These are phyloP conservation scores for Sebastes schlegelii DNA, from an alignment of 2,113 vertebrate genomes.

Conservation along the genomic window DNA sequence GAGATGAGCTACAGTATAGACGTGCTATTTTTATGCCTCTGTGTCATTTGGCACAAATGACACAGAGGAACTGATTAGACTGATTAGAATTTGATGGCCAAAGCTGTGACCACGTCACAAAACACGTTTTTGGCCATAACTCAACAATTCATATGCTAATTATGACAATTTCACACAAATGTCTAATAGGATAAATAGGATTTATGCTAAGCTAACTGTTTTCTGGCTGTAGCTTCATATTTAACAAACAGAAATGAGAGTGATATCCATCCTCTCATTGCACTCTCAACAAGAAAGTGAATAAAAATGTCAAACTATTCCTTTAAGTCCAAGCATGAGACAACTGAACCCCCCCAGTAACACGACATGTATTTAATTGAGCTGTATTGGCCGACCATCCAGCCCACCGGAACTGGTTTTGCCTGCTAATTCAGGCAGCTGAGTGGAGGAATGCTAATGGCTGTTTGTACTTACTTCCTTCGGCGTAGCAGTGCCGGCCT, in stretches of 20 bases:
- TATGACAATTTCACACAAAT: too few relatives aligned
- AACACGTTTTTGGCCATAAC: too few relatives aligned
- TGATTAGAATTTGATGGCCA: too few relatives aligned
- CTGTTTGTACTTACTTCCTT: constrained; percentile 34
- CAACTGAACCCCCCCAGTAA: not conserved
- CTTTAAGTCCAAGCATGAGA: not conserved
- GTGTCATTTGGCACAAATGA: too few relatives aligned
- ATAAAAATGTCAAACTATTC: not conserved
- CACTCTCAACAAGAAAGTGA: not conserved
- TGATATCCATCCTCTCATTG: not conserved
- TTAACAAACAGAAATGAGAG: not conserved
- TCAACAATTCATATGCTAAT: too few relatives aligned
- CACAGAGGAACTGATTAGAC: too few relatives aligned
- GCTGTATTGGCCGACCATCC: not conserved
- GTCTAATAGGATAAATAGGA: too few relatives aligned
- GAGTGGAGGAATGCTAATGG: constrained; percentile 53
- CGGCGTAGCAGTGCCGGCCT: constrained; percentile 13
- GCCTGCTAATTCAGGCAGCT: constrained; percentile 11
- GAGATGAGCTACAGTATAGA: too few relatives aligned
- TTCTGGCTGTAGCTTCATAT: not conserved
- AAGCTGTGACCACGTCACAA: too few relatives aligned
- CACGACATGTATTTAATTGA: not conserved
- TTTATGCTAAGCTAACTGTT: not conserved
- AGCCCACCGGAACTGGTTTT: constrained; percentile 29
- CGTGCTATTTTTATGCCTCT: too few relatives aligned